Evolutionary conservation across 1,140 invertebrate genomes (phyloP).

Genomic region (Drosophila burlai): DNA sequence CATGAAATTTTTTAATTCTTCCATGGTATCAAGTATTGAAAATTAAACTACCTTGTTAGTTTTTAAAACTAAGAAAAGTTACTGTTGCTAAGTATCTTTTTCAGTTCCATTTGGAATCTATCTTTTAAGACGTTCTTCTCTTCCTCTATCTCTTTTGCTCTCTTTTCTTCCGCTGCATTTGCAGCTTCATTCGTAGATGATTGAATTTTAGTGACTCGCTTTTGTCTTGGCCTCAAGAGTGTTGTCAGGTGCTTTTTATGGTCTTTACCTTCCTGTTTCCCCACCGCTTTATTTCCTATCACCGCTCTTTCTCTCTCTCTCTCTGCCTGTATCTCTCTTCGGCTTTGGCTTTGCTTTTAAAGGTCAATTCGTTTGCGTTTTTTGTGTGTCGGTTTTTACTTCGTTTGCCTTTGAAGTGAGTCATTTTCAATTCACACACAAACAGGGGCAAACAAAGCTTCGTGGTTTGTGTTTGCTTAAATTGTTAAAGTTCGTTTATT

Average conservation of each 20-base stretch:
- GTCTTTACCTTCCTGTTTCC: slow-evolving; percentile 32
- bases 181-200: slow-evolving; percentile 39
- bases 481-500: slow-evolving; percentile 57
- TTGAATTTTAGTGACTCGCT: slow-evolving; percentile 50
- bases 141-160: not conserved
- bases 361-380: slow-evolving; percentile 56
- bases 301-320: not conserved
- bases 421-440: slow-evolving; percentile 65
- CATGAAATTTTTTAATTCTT: too few species aligned
- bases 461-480: slow-evolving; percentile 33
- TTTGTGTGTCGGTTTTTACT: slow-evolving; percentile 33
- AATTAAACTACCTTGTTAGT: too few species aligned
- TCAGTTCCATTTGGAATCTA: too few species aligned
- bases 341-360: slow-evolving; percentile 31
- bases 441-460: slow-evolving; percentile 49
- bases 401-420: slow-evolving; percentile 57
- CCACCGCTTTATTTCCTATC: not conserved
- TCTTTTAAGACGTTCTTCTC: not conserved
- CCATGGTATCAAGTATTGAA: not conserved
- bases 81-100: not conserved
- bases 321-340: not conserved
- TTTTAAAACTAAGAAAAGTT: not conserved
- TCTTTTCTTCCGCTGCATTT: slow-evolving; percentile 14
- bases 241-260: slow-evolving; percentile 55
- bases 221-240: slow-evolving; percentile 45